Evolutionary conservation across 2,888 invertebrate species (phyloP).

Genomic region (Tryphoninae sp.): DNA sequence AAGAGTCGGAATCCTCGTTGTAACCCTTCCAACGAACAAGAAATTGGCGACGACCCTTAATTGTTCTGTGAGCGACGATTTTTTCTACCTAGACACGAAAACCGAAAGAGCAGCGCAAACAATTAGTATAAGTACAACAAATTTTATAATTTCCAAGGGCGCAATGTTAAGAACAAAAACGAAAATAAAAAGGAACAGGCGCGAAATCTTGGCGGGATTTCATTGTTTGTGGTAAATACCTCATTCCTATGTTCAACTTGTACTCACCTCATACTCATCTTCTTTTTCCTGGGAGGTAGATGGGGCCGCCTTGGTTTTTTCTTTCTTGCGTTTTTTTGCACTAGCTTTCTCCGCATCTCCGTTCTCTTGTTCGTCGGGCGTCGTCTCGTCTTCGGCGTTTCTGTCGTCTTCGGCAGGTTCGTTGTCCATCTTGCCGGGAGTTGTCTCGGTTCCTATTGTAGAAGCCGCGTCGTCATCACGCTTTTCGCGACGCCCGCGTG

Average conservation of each 20-base stretch:
- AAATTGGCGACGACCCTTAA: constrained; percentile 87
- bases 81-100: constrained; percentile 85
- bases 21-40: constrained; percentile 92
- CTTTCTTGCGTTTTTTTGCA: constrained; percentile 72
- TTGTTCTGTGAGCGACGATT: constrained; percentile 87
- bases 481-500: constrained; percentile 55
- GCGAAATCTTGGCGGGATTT: constrained; percentile 38
- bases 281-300: constrained; percentile 79
- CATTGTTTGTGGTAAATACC: background rate
- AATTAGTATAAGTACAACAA: background rate
- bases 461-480: constrained; percentile 61
- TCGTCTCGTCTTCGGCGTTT: constrained; percentile 60
- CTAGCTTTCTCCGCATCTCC: constrained; percentile 69
- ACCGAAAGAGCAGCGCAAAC: constrained; percentile 7
- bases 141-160: too few species aligned
- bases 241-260: background rate
- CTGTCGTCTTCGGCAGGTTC: constrained; percentile 72
- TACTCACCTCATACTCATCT: constrained; percentile 83
- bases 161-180: constrained; percentile 4
- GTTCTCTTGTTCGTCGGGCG: constrained; percentile 70
- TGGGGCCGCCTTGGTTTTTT: constrained; percentile 67
- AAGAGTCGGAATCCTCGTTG: constrained; percentile 86
- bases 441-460: constrained; percentile 42
- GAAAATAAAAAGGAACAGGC: constrained; percentile 19
- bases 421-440: constrained; percentile 61